Conservation (phyloP, 1,140 invertebrate species). For the Caenorhabditis elegans region DNA sequence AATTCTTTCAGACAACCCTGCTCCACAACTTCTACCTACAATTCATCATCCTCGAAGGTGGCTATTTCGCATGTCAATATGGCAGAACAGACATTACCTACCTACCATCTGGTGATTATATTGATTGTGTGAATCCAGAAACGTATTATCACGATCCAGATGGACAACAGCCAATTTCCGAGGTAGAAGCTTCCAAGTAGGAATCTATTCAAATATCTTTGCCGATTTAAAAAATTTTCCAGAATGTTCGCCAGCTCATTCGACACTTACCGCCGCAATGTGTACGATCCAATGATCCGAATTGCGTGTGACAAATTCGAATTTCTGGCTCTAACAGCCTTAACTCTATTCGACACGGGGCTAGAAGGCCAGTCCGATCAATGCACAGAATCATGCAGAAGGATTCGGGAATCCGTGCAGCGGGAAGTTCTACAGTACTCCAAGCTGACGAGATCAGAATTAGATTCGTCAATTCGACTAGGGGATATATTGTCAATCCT, state of each 20-base stretch:
- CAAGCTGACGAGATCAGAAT: background rate
- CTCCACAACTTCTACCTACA: background rate
- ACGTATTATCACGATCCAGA: background rate
- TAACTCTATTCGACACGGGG: background rate
- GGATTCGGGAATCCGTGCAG: background rate
- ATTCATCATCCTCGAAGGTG: background rate
- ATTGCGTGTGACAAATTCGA: background rate
- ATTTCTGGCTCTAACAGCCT: background rate
- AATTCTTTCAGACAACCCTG: background rate
- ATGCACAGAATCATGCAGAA: background rate
- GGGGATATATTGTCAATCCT: background rate
- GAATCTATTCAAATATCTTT: too few species aligned
- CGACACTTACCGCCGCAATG: background rate
- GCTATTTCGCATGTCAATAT: background rate
- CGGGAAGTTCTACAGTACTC: slow-evolving; percentile 15
- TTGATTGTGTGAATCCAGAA: background rate
- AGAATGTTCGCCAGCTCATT: slow-evolving; percentile 18
- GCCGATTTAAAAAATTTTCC: background rate
- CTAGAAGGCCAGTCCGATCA: slow-evolving; percentile 19
- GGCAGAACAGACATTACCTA: background rate
- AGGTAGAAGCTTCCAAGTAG: background rate
- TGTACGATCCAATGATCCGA: background rate
- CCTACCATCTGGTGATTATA: slow-evolving; percentile 19
- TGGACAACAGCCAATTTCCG: background rate
- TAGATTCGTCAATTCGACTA: background rate